Conservation (phyloP, 2,888 invertebrate genomes). For the Schizaphis graminum region DNA sequence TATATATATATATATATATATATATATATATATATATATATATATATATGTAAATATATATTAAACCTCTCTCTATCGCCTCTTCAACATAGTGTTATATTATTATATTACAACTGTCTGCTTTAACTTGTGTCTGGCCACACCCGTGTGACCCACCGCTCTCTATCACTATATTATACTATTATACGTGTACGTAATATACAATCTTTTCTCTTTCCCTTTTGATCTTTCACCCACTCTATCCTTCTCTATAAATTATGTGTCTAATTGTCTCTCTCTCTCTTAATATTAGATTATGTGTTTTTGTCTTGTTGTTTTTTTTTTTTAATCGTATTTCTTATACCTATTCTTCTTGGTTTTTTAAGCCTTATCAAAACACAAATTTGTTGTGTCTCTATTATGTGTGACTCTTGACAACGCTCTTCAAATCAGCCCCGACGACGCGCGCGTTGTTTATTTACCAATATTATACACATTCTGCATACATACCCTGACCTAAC, state of each 20-base stretch:
- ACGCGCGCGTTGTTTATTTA: slow-evolving; percentile 11
- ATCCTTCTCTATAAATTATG: neutral
- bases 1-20: too few species aligned
- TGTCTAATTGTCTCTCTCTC: neutral
- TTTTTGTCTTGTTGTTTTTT: slow-evolving; percentile 5
- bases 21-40: neutral
- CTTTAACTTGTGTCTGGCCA: slow-evolving; percentile 43
- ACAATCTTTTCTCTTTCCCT: slow-evolving; percentile 11
- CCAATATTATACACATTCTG: neutral
- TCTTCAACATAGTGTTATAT: slow-evolving; percentile 37
- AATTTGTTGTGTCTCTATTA: slow-evolving; percentile 18
- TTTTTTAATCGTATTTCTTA: neutral
- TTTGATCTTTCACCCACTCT: neutral
- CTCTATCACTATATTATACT: slow-evolving; percentile 10
- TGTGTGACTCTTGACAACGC: neutral
- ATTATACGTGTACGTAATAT: neutral
- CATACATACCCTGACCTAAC: neutral
- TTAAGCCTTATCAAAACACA: neutral
- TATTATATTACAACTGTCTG: slow-evolving; percentile 37
- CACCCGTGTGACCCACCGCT: slow-evolving; percentile 13
- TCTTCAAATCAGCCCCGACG: neutral
- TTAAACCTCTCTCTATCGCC: slow-evolving; percentile 1
- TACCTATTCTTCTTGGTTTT: neutral
- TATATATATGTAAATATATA: neutral
- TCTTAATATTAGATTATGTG: slow-evolving; percentile 1